These are phyloP conservation scores for Dendrolimus kikuchii DNA, from an alignment of 1,140 invertebrate genomes.

Conservation along the genomic window DNA sequence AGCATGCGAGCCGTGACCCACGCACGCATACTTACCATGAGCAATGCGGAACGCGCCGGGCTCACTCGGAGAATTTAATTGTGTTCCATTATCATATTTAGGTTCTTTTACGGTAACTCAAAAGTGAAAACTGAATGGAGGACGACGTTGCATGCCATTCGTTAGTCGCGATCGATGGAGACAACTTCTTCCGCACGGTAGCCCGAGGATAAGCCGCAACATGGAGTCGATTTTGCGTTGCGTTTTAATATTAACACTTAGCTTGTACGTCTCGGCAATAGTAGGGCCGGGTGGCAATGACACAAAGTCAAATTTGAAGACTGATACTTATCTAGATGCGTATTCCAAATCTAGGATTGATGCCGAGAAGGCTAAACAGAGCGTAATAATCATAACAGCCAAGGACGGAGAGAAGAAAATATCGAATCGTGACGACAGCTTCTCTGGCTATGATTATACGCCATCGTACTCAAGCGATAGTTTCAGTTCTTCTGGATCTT, in stretches of 20 bases:
- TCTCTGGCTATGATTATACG: slow-evolving; percentile 53
- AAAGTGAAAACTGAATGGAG: slow-evolving; percentile 68
- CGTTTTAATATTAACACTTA: slow-evolving; percentile 30
- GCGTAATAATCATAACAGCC: slow-evolving; percentile 60
- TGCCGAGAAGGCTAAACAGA: slow-evolving; percentile 60
- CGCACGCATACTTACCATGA: slow-evolving; percentile 61
- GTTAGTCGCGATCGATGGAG: slow-evolving; percentile 60
- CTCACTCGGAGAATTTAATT: slow-evolving; percentile 70
- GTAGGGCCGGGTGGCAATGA: slow-evolving; percentile 42
- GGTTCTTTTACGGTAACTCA: slow-evolving; percentile 70
- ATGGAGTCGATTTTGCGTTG: slow-evolving; percentile 40
- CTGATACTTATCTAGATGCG: slow-evolving; percentile 58
- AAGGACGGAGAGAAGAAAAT: slow-evolving; percentile 63
- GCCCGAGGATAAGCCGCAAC: slow-evolving; percentile 32
- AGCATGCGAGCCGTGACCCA: slow-evolving; percentile 42
- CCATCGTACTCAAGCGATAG: slow-evolving; percentile 38
- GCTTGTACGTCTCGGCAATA: slow-evolving; percentile 44
- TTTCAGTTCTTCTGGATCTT: slow-evolving; percentile 41
- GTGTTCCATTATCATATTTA: slow-evolving; percentile 71
- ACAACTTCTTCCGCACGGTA: slow-evolving; percentile 50
- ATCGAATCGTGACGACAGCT: slow-evolving; percentile 57
- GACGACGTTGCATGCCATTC: slow-evolving; percentile 52
- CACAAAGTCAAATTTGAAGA: slow-evolving; percentile 41
- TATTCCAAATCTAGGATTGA: slow-evolving; percentile 61
- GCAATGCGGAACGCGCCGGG: slow-evolving; percentile 62